Percentiles rank a stretch among this genome's conserved stretches.
phyloP scores from a whole-genome alignment of 35 echinoderm and acorn worm genomes.

The Eucidaris tribuloides region DNA sequence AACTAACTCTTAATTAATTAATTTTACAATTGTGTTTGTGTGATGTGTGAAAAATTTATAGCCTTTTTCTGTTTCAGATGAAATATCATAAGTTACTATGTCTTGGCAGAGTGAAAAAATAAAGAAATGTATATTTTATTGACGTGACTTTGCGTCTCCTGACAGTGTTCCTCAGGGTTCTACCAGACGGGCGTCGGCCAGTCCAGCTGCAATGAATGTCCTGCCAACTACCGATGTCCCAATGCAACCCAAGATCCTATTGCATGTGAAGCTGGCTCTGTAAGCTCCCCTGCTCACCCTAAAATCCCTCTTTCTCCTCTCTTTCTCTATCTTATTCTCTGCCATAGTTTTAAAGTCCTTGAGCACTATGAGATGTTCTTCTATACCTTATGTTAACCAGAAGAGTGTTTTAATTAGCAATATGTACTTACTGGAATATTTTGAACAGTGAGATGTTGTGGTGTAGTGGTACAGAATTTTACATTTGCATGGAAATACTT shows the following conservation, averaged over 20 bases:
- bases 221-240: slow-evolving; percentile 72
- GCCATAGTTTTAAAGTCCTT: too few relatives aligned
- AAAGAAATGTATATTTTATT: background rate
- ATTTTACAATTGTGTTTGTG: too few relatives aligned
- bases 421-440: too few relatives aligned
- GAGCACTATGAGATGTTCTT: too few relatives aligned
- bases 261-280: slow-evolving; percentile 74
- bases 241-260: slow-evolving; percentile 57
- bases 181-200: slow-evolving; percentile 58
- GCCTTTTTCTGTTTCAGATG: background rate
- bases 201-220: slow-evolving; percentile 70
- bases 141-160: background rate
- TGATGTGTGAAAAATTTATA: background rate
- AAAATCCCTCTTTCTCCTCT: too few relatives aligned
- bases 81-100: background rate
- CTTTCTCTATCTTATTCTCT: too few relatives aligned
- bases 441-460: too few relatives aligned
- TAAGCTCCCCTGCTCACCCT: slow-evolving; percentile 78
- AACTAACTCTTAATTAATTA: too few relatives aligned
- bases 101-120: background rate
- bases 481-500: too few relatives aligned
- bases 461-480: too few relatives aligned
- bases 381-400: too few relatives aligned
- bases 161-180: slow-evolving; percentile 76
- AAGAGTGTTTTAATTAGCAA: too few relatives aligned